These are phyloP conservation scores for Thecophora atra DNA, from an alignment of 2,888 invertebrate genomes.

Conservation along the genomic window DNA sequence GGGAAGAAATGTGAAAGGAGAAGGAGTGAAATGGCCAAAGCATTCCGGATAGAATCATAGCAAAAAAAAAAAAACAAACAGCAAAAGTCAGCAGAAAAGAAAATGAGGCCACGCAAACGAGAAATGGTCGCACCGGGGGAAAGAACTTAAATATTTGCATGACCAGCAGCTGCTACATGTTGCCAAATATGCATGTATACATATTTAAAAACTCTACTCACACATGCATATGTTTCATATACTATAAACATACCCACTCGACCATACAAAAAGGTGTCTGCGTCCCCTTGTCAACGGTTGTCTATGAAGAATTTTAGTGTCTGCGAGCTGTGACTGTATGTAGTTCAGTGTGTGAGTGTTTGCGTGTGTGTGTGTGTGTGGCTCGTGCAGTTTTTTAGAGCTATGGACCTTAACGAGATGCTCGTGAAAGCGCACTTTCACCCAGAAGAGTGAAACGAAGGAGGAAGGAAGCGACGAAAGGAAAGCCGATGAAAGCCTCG, in stretches of 20 bases:
- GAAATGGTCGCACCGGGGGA: not conserved
- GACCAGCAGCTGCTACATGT: slow-evolving; percentile 44
- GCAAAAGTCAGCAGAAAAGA: not conserved
- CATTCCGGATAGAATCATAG: not conserved
- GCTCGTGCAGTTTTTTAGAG: too few relatives aligned
- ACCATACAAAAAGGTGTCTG: not conserved
- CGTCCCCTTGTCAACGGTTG: not conserved
- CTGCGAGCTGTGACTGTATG: slow-evolving; percentile 7
- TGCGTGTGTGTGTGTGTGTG: too few relatives aligned
- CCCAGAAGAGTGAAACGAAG: not conserved
- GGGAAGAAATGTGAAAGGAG: not conserved
- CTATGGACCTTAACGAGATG: not conserved
- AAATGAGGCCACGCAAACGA: slow-evolving; percentile 7
- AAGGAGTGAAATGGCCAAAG: not conserved
- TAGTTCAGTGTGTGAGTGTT: too few relatives aligned
- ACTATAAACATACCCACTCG: slow-evolving; percentile 11
- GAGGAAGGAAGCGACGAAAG: not conserved
- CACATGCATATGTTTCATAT: slow-evolving; percentile 30
- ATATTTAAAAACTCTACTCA: slow-evolving; percentile 10
- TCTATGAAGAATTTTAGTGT: slow-evolving; percentile 14
- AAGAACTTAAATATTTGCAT: slow-evolving; percentile 29
- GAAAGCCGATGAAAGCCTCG: slow-evolving; percentile 19
- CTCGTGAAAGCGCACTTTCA: not conserved
- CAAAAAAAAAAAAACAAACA: not conserved
- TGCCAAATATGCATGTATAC: slow-evolving; percentile 14